A percentile compares a stretch with the other conserved stretches of the same genome.
phyloP scores from a whole-genome alignment of 2,888 invertebrate genomes.

The Sepiola atlantica region DNA sequence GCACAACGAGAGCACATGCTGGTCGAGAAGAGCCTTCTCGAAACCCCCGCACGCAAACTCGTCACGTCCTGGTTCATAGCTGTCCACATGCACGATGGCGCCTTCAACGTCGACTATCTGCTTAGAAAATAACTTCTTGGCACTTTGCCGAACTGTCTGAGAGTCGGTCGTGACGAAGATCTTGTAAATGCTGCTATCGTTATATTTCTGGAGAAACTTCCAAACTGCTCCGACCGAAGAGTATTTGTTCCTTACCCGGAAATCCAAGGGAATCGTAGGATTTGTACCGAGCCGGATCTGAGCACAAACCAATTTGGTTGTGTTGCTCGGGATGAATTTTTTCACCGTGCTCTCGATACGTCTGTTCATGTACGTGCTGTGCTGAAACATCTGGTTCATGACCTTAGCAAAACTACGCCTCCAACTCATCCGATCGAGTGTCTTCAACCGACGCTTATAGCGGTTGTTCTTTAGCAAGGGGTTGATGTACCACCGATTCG shows the following conservation, averaged over 20 bases:
- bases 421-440: slow-evolving; percentile 40
- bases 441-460: slow-evolving; percentile 50
- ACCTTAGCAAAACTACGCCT: slow-evolving; percentile 42
- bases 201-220: slow-evolving; percentile 51
- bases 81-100: slow-evolving; percentile 49
- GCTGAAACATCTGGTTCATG: slow-evolving; percentile 52
- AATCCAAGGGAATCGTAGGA: slow-evolving; percentile 52
- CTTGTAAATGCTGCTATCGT: slow-evolving; percentile 49
- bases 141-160: slow-evolving; percentile 49
- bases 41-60: slow-evolving; percentile 46
- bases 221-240: slow-evolving; percentile 48
- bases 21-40: slow-evolving; percentile 49
- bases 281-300: slow-evolving; percentile 53
- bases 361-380: slow-evolving; percentile 48
- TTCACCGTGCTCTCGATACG: slow-evolving; percentile 47
- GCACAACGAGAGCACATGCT: slow-evolving; percentile 43
- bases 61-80: slow-evolving; percentile 6
- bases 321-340: slow-evolving; percentile 22
- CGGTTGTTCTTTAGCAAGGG: slow-evolving; percentile 36
- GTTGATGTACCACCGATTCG: slow-evolving; percentile 49
- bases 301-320: slow-evolving; percentile 50
- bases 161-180: slow-evolving; percentile 54
- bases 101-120: slow-evolving; percentile 48
- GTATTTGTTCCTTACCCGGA: slow-evolving; percentile 48
- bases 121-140: slow-evolving; percentile 44